These are phyloP conservation scores for Euthynnus affinis DNA, from an alignment of 2,797 vertebrate genomes.

Conservation along the genomic window DNA sequence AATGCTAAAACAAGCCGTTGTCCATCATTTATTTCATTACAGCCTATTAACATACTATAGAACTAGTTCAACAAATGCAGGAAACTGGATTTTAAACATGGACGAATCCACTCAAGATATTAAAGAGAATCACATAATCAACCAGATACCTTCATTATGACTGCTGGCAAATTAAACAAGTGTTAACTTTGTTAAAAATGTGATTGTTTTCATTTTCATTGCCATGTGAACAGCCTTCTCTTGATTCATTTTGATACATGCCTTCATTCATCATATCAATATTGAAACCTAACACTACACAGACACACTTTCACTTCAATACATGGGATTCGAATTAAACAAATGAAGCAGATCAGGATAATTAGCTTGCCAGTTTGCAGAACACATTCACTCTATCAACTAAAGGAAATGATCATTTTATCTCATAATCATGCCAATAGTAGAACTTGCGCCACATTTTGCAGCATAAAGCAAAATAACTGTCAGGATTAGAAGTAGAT, in stretches of 20 bases:
- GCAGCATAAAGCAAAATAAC: constrained; percentile 12
- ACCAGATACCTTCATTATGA: constrained; percentile 14
- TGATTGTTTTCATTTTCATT: constrained; percentile 17
- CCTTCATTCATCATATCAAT: not conserved
- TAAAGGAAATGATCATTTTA: not conserved
- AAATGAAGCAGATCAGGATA: constrained; percentile 5
- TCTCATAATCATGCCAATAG: not conserved
- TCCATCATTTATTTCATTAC: constrained; percentile 74
- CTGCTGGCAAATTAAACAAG: constrained; percentile 33
- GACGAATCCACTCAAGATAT: constrained; percentile 40
- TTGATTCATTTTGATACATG: not conserved
- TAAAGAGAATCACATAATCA: constrained; percentile 27
- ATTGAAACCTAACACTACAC: not conserved
- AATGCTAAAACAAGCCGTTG: constrained; percentile 71
- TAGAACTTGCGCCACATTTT: not conserved
- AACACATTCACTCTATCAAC: not conserved
- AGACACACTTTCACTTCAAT: not conserved
- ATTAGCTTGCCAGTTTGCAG: constrained; percentile 5
- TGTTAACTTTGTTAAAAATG: constrained; percentile 17
- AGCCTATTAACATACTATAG: constrained; percentile 66
- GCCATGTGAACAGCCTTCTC: not conserved
- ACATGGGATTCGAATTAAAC: constrained; percentile 18
- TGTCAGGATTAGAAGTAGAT: not conserved
- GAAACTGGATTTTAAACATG: constrained; percentile 61
- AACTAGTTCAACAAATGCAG: constrained; percentile 52